Percentiles rank a stretch among this genome's conserved stretches.
Evolutionary conservation across 2,888 invertebrate species (phyloP).

Genomic region (Saturnia japonica): DNA sequence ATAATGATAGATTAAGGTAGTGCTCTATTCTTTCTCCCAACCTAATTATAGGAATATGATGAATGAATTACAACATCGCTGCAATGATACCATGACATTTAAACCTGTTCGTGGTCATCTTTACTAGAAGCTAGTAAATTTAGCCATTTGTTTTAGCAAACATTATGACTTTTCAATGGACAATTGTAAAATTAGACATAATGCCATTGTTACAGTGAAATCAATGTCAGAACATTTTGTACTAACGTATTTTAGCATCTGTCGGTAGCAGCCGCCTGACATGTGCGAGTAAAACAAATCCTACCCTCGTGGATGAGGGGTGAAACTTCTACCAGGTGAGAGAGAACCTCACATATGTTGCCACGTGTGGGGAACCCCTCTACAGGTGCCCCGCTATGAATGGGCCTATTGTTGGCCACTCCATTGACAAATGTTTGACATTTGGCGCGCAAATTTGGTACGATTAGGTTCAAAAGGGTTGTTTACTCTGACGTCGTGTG

Average conservation of each 20-base stretch:
- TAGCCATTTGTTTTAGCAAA: not conserved
- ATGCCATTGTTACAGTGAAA: slow-evolving; percentile 54
- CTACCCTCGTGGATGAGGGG: slow-evolving; percentile 66
- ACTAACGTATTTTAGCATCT: slow-evolving; percentile 80
- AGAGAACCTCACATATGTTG: slow-evolving; percentile 64
- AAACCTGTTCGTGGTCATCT: not conserved
- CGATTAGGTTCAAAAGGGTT: slow-evolving; percentile 59
- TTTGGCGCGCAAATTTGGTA: slow-evolving; percentile 73
- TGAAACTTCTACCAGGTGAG: slow-evolving; percentile 77
- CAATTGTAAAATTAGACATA: slow-evolving; percentile 17
- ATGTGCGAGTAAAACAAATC: slow-evolving; percentile 71
- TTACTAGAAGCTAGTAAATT: not conserved
- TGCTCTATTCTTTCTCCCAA: not conserved
- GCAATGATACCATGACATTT: not conserved
- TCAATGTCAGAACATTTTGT: slow-evolving; percentile 55
- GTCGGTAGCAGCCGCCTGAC: slow-evolving; percentile 77
- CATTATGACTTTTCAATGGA: not conserved
- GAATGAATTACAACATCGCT: not conserved
- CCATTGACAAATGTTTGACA: slow-evolving; percentile 71
- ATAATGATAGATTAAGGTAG: not conserved
- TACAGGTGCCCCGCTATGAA: slow-evolving; percentile 73
- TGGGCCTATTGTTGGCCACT: slow-evolving; percentile 65
- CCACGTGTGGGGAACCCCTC: slow-evolving; percentile 76
- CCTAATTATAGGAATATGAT: not conserved
- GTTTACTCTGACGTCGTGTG: slow-evolving; percentile 47